These are phyloP conservation scores for Neocloeon triangulifer DNA, from an alignment of 1,140 invertebrate species.

Conservation along the genomic window DNA sequence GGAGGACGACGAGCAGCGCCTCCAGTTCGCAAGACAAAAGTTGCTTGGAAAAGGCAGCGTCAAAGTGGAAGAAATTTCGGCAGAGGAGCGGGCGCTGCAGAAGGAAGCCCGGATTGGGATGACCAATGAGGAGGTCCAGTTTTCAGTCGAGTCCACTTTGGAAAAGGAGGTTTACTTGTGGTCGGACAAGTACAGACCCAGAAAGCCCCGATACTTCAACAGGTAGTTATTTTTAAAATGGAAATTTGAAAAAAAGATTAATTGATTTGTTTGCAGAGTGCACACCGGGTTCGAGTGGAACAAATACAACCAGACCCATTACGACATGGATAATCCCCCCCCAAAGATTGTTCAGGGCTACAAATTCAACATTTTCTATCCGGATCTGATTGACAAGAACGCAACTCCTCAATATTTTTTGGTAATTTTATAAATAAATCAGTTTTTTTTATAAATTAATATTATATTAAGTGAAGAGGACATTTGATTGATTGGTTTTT, in stretches of 20 bases:
- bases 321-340: conserved; percentile 99
- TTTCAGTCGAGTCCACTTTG: conserved; percentile 73
- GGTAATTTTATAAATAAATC: conserved; percentile 26
- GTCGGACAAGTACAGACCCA: conserved; percentile 93
- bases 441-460: conserved; percentile 6
- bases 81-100: conserved; percentile 29
- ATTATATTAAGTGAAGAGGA: conserved; percentile 1
- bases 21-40: conserved; percentile 47
- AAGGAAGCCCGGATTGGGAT: conserved; percentile 72
- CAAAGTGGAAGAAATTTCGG: conserved; percentile 20
- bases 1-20: conserved; percentile 50
- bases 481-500: too few relatives aligned
- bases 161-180: conserved; percentile 80
- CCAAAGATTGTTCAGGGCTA: conserved; percentile 99
- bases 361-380: conserved; percentile 99
- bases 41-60: conserved; percentile 27
- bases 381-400: conserved; percentile 91
- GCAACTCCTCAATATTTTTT: conserved; percentile 86
- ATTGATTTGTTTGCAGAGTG: conserved; percentile 32
- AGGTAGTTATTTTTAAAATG: too few relatives aligned
- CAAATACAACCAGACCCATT: conserved; percentile 99
- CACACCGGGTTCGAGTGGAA: conserved; percentile 99
- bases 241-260: too few relatives aligned
- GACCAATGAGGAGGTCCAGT: conserved; percentile 71
- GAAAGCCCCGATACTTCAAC: conserved; percentile 97